Percentiles rank a stretch among this genome's conserved stretches.
Conservation (phyloP, 2,113 vertebrate species). For the Anolis carolinensis region DNA sequence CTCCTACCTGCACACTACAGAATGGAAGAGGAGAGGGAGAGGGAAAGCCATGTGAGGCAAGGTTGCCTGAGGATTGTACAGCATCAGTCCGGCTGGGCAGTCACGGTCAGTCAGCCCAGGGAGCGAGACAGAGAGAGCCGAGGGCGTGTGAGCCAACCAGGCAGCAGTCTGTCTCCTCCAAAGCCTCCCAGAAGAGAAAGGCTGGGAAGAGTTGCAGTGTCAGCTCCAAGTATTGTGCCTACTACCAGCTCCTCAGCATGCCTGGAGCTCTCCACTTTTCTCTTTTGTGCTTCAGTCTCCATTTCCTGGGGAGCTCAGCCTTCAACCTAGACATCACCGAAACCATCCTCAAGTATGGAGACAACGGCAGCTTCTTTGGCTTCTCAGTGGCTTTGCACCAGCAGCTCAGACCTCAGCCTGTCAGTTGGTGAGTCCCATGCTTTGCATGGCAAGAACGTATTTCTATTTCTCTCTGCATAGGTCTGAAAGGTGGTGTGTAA, state of each 20-base stretch:
- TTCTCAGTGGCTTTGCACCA: conserved; percentile 90
- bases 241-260: conserved; percentile 15
- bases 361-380: conserved; percentile 87
- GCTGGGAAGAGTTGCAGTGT: not conserved
- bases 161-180: not conserved
- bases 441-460: not conserved
- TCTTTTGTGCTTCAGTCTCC: conserved; percentile 56
- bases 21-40: conserved; percentile 31
- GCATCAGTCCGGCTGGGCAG: not conserved
- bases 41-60: not conserved
- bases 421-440: conserved; percentile 86
- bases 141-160: not conserved
- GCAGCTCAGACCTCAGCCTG: conserved; percentile 81
- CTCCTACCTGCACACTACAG: conserved; percentile 40
- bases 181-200: not conserved
- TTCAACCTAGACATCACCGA: conserved; percentile 90
- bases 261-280: conserved; percentile 40
- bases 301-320: conserved; percentile 57
- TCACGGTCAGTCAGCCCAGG: not conserved
- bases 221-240: not conserved
- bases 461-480: not conserved
- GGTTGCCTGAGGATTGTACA: conserved; percentile 4
- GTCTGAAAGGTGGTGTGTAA: not conserved
- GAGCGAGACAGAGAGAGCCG: not conserved
- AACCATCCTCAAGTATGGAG: conserved; percentile 85